Evolutionary conservation across 2,797 vertebrate species (phyloP).

Genomic region (Hemitrygon akajei): DNA sequence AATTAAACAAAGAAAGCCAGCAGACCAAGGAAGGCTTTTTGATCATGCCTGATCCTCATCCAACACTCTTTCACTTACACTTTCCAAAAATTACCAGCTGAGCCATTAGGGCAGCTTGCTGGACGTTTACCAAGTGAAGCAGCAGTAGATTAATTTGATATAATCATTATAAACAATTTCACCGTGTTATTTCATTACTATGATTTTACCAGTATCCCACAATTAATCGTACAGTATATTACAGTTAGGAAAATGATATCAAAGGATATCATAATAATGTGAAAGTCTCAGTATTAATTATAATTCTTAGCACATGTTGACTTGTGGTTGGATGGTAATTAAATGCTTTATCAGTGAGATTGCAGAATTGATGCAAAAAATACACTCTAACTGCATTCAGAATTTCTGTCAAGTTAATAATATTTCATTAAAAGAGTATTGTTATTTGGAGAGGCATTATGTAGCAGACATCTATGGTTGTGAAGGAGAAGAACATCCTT

Average conservation of each 20-base stretch:
- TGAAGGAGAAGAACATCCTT: background rate
- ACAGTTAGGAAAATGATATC: slow-evolving; percentile 26
- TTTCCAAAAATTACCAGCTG: background rate
- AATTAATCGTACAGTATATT: slow-evolving; percentile 33
- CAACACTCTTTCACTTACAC: background rate
- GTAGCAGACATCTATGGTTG: background rate
- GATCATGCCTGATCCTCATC: background rate
- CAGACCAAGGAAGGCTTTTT: background rate
- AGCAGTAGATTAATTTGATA: background rate
- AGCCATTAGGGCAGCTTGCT: background rate
- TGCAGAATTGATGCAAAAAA: background rate
- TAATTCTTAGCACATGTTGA: slow-evolving; percentile 15
- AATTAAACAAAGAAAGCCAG: background rate
- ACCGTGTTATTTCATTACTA: background rate
- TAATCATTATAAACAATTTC: background rate
- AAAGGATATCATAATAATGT: slow-evolving; percentile 17
- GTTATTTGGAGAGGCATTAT: background rate
- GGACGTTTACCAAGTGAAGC: slow-evolving; percentile 6
- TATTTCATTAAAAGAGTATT: background rate
- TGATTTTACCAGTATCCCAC: background rate
- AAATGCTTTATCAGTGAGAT: background rate
- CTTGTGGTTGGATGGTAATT: background rate
- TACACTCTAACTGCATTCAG: background rate
- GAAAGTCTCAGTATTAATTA: slow-evolving; percentile 22
- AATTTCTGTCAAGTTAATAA: background rate